These are phyloP conservation scores for Marronus borbonicus DNA, from an alignment of 2,888 invertebrate species.

Conservation along the genomic window DNA sequence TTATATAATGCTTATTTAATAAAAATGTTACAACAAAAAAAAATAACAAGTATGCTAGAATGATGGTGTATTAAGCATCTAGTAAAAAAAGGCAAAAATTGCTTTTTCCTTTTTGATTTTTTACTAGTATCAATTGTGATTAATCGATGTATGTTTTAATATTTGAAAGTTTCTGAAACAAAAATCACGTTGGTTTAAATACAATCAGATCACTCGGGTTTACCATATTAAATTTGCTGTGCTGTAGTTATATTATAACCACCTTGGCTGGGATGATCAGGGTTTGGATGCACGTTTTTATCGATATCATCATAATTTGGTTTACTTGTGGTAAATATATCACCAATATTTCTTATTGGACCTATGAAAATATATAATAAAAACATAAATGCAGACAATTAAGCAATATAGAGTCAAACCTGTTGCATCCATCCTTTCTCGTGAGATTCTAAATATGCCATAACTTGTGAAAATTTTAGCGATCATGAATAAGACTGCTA, in stretches of 20 bases:
- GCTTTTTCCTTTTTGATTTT: not conserved
- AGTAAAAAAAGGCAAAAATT: constrained; percentile 9
- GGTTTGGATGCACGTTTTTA: constrained; percentile 17
- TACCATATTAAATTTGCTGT: constrained; percentile 49
- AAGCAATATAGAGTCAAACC: constrained; percentile 36
- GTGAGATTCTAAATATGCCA: constrained; percentile 37
- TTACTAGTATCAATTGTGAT: not conserved
- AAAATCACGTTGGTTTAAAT: constrained; percentile 31
- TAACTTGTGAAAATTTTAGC: constrained; percentile 47
- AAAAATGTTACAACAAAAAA: constrained; percentile 7
- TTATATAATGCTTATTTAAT: constrained; percentile 8
- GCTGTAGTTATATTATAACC: constrained; percentile 51
- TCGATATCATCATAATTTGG: constrained; percentile 54
- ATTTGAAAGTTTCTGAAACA: constrained; percentile 25
- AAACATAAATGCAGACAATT: not conserved
- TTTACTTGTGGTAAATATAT: constrained; percentile 49
- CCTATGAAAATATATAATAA: constrained; percentile 36
- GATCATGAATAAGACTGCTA: constrained; percentile 48
- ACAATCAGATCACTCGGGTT: constrained; percentile 19
- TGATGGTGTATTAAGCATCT: not conserved
- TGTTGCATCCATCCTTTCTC: constrained; percentile 44
- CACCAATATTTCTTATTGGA: constrained; percentile 48
- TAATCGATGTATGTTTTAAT: constrained; percentile 4
- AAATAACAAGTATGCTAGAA: constrained; percentile 10
- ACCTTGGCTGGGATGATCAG: constrained; percentile 50